Percentiles rank a stretch among this genome's conserved stretches.
phyloP scores from a whole-genome alignment of 1,140 invertebrate species.

The Danaus plexippus region DNA sequence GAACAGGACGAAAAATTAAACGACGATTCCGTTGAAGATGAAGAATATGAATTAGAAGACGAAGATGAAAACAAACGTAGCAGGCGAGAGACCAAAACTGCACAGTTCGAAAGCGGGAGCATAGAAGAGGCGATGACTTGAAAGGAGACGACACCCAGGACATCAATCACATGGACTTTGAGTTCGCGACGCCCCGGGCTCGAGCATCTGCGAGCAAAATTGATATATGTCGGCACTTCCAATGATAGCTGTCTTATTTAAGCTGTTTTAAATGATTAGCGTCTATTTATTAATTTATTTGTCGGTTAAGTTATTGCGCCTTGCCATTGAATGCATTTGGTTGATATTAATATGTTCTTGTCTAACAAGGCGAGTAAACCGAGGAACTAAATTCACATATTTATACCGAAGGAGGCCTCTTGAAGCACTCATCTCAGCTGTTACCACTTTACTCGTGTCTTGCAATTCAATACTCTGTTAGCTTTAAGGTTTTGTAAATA shows the following conservation, averaged over 20 bases:
- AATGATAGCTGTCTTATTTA: slow-evolving; percentile 16
- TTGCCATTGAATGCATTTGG: slow-evolving; percentile 67
- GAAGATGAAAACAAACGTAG: slow-evolving; percentile 25
- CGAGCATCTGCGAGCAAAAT: slow-evolving; percentile 6
- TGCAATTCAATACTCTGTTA: slow-evolving; percentile 68
- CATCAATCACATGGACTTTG: slow-evolving; percentile 45
- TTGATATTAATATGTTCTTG: slow-evolving; percentile 23
- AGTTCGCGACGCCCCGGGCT: slow-evolving; percentile 2
- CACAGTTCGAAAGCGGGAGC: slow-evolving; percentile 42
- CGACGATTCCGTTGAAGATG: slow-evolving; percentile 27
- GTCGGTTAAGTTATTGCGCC: slow-evolving; percentile 55
- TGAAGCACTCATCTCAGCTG: slow-evolving; percentile 25
- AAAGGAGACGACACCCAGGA: slow-evolving; percentile 26
- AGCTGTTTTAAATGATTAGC: slow-evolving; percentile 28
- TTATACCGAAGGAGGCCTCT: slow-evolving; percentile 4
- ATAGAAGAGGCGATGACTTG: slow-evolving; percentile 28
- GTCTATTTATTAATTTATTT: slow-evolving; percentile 54
- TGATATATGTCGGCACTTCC: slow-evolving; percentile 6
- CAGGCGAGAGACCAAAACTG: slow-evolving; percentile 48
- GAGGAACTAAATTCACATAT: slow-evolving; percentile 3
- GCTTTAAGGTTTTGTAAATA: slow-evolving; percentile 65
- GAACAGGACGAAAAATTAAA: slow-evolving; percentile 27
- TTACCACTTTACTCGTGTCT: slow-evolving; percentile 51
- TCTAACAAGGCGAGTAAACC: neutral
- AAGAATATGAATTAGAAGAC: slow-evolving; percentile 30